phyloP scores from a whole-genome alignment of 2,888 invertebrate genomes.

The Synanthedon tipuliformis region DNA sequence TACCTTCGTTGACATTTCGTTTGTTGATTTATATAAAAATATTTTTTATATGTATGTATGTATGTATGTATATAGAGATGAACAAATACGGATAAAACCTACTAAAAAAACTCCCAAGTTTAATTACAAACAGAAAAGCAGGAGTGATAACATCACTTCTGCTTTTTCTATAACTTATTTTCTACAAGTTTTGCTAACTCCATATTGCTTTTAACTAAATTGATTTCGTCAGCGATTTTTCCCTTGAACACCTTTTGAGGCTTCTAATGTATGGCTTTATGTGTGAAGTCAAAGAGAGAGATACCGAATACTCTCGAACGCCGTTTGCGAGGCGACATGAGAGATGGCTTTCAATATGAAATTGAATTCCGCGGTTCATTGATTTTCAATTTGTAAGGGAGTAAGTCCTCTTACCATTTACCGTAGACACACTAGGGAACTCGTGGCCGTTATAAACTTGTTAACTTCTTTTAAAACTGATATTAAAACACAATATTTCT shows the following conservation, averaged over 20 bases:
- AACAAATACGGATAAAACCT: no score
- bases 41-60: no score
- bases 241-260: constrained; percentile 23
- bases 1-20: no score
- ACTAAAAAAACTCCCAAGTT: no score
- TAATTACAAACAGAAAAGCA: no score
- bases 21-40: no score
- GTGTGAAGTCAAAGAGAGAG: constrained; percentile 48
- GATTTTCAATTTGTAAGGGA: constrained; percentile 71
- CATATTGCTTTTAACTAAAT: neutral
- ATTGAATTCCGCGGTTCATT: constrained; percentile 77
- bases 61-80: no score
- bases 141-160: no score
- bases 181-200: neutral
- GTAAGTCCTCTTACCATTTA: constrained; percentile 58
- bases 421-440: constrained; percentile 48
- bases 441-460: constrained; percentile 44
- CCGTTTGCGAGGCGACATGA: constrained; percentile 43
- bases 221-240: neutral
- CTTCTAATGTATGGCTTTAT: constrained; percentile 25
- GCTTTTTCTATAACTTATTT: no score
- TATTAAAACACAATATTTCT: no score
- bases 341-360: constrained; percentile 73
- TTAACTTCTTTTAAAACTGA: constrained; percentile 22
- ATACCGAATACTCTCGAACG: constrained; percentile 43